Base-by-base conservation (phyloP, 2,797 vertebrate species). In the Alauda arvensis region DNA sequence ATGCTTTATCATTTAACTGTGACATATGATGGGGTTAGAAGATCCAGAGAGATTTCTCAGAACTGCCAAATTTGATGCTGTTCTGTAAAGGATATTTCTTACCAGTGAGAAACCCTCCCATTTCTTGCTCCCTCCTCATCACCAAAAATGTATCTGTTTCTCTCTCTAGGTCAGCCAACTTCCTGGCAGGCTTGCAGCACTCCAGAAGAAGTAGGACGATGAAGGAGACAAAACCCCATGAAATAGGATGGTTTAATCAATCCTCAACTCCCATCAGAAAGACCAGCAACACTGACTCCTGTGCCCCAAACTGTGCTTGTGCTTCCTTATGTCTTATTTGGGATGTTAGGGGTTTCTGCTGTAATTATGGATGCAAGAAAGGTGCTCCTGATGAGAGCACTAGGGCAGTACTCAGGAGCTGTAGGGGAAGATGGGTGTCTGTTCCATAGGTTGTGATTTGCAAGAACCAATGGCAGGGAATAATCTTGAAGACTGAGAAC, bases 61-160 rank as follows among this genome's bases (percentile, higher is more conserved):
- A 75, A 67, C 86, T 94, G 90, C 87, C 90, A 93, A 88, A 88
- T 87, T 88, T 90, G 71, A 80, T 83, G 68, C 63, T 40, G 31
- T 83, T 88, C 74, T 83, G 61, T 83, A 86, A 85, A 84, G 70
- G 82, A 48, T 88, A 88, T 91, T 94, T 94, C 91, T 90, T 93
- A 78, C 61, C 72, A 76, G 85, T 80, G 81, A 93, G 77, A 93
- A 91, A 83, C 43, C 46, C 65, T 89, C 57, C 77, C 83, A 75
- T 92, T 91, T 89, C 91, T 93, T 86, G 14, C n/a, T 91, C 81
- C 33, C 42, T 83, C 94, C 68, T 89, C 61, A 40, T 67, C 56
- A 87, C 85, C 74, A 90, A 83, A 91, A 85, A 79, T 39, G 63
- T 81, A 51, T 89, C 55, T 88, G 52, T 81, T 90, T 79, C 52